Evolutionary conservation across 1,140 invertebrate genomes (phyloP), one percentile per base, ranked within the genome.

Genomic region (Drosophila truncata): DNA sequence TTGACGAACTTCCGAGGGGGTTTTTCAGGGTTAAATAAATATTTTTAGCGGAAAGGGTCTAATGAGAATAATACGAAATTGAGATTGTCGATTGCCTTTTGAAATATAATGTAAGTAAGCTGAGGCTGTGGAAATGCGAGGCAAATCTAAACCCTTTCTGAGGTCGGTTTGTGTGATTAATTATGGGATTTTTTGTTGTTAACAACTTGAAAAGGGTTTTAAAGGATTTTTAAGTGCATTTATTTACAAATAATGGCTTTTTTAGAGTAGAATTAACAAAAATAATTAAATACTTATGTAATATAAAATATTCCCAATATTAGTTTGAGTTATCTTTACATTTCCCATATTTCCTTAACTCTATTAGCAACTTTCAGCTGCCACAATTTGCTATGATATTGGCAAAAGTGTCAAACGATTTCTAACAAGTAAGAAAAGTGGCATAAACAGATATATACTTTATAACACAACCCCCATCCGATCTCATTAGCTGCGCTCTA

Each of bases 321-420:
- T n/a, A n/a, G n/a, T n/a, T n/a, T n/a, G n/a, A n/a, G n/a, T n/a
- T n/a, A n/a, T n/a, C n/a, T n/a, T n/a, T n/a, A n/a, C n/a, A n/a
- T n/a, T n/a, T n/a, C n/a, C n/a, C n/a, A n/a, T 29, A n/a, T 33
- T 65, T 25, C 3, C 27, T 8, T 33, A 70, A 23, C 13, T 29
- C n/a, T 49, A 35, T 63, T 55, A 44, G 25, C 47, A 42, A 44
- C 52, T 18, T 67, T 67, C 5, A 8, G 59, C 13, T 41, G 66
- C 59, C 44, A 73, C 78, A 86, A 86, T 88, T 86, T 80, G 83
- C 57, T 69, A 69, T 31, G 41, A 69, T 76, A 88, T 62, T 80
- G 71, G 63, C 55, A 60, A 82, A 76, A 76, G 80, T 86, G 75
- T 76, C 74, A 82, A 65, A 62, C 49, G 62, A 55, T 85, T 85